These are phyloP conservation scores for Psephotus haematonotus DNA, from an alignment of 2,113 vertebrate genomes.

Conservation along the genomic window DNA sequence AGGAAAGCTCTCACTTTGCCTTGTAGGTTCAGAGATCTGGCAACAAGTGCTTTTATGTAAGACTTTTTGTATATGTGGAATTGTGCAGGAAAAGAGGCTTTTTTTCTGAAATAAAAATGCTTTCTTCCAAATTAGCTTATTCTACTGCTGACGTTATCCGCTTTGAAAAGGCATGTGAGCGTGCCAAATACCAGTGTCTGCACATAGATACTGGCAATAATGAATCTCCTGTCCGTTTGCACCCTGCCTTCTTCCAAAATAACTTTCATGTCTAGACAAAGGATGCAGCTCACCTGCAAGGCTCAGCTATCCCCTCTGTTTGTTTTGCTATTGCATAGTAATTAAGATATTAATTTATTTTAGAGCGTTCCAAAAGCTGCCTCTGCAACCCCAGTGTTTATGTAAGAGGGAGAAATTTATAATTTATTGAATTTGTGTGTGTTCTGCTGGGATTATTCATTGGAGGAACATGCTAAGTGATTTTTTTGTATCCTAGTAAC, in stretches of 20 bases:
- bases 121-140: neutral
- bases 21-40: neutral
- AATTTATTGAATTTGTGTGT: conserved; percentile 64
- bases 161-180: neutral
- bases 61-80: neutral
- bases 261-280: neutral
- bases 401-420: conserved; percentile 40
- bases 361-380: conserved; percentile 35
- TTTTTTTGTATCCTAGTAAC: conserved; percentile 70
- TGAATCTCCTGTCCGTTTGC: neutral
- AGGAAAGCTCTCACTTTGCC: neutral
- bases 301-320: neutral
- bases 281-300: conserved; percentile 47
- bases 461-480: conserved; percentile 33
- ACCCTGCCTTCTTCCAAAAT: neutral
- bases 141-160: neutral
- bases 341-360: conserved; percentile 37
- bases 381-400: conserved; percentile 36
- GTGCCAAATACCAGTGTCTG: neutral
- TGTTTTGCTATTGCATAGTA: conserved; percentile 9
- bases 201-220: neutral
- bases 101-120: neutral
- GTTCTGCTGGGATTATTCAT: conserved; percentile 57
- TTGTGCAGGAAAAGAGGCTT: neutral
- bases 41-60: neutral